phyloP scores from a whole-genome alignment of 2,113 vertebrate genomes.

The Motacilla alba region DNA sequence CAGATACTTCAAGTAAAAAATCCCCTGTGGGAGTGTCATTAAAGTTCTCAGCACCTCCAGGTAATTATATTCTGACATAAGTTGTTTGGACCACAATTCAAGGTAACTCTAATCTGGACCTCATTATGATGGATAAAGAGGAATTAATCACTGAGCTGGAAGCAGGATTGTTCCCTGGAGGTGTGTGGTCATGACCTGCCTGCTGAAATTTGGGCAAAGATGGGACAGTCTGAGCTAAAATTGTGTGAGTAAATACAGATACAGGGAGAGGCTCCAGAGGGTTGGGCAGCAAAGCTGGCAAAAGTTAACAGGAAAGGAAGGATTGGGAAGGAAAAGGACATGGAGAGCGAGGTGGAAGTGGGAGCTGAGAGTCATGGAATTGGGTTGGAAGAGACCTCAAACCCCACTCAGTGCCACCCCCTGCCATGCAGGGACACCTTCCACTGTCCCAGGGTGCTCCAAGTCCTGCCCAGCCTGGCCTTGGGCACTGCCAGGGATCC shows the following conservation, averaged over 20 bases:
- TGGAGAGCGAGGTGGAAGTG: not conserved
- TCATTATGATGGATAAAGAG: not conserved
- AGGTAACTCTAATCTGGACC: not conserved
- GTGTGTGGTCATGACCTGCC: not conserved
- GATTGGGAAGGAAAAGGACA: not conserved
- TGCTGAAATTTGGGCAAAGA: not conserved
- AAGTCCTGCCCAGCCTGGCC: not conserved
- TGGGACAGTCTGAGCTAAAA: not conserved
- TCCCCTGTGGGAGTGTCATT: not conserved
- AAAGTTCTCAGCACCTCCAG: conserved; percentile 10
- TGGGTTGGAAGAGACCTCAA: not conserved
- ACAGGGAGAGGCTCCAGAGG: fast-evolving
- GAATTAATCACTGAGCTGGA: not conserved
- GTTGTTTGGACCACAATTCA: not conserved
- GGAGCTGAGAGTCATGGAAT: not conserved
- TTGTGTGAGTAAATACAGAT: fast-evolving
- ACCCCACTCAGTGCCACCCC: fast-evolving
- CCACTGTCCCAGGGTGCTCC: fast-evolving
- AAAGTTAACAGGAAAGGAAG: not conserved
- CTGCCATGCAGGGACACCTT: not conserved
- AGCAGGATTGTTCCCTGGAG: not conserved
- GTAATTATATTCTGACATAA: conserved; percentile 32
- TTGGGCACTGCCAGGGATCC: not conserved
- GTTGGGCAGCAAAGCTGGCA: not conserved
- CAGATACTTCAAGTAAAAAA: conserved; percentile 3